Evolutionary conservation across 64 coral and sea anemone species (phyloP).

Genomic region (Cladopsammia gracilis): DNA sequence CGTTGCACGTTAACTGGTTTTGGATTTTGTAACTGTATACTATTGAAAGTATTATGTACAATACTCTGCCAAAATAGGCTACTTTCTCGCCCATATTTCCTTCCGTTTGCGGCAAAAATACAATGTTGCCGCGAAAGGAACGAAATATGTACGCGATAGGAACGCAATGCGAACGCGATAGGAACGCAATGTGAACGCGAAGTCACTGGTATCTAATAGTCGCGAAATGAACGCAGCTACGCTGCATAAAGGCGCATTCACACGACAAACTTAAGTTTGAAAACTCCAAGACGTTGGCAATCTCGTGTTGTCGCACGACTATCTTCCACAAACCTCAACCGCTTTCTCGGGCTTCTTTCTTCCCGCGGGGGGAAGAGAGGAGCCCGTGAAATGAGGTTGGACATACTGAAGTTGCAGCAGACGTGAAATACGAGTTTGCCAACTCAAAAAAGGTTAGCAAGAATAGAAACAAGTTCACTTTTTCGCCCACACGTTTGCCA

Average conservation of each 20-base stretch:
- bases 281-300: no score
- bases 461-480: no score
- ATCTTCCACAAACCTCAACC: no score
- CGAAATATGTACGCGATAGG: neutral
- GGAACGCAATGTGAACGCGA: neutral
- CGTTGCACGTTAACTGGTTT: conserved; percentile 7
- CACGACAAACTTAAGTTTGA: no score
- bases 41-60: neutral
- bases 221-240: neutral
- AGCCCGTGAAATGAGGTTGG: no score
- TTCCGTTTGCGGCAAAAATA: neutral
- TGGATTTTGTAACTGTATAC: conserved; percentile 33
- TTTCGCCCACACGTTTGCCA: no score
- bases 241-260: neutral
- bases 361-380: no score
- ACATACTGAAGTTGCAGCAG: no score
- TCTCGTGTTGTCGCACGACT: no score
- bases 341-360: no score
- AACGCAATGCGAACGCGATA: neutral
- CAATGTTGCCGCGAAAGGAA: neutral
- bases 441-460: no score
- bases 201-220: neutral
- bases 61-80: neutral
- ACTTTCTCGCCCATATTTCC: neutral
- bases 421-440: no score